Conservation (phyloP, 2,797 vertebrate species). For the Neopelma chrysocephalum region DNA sequence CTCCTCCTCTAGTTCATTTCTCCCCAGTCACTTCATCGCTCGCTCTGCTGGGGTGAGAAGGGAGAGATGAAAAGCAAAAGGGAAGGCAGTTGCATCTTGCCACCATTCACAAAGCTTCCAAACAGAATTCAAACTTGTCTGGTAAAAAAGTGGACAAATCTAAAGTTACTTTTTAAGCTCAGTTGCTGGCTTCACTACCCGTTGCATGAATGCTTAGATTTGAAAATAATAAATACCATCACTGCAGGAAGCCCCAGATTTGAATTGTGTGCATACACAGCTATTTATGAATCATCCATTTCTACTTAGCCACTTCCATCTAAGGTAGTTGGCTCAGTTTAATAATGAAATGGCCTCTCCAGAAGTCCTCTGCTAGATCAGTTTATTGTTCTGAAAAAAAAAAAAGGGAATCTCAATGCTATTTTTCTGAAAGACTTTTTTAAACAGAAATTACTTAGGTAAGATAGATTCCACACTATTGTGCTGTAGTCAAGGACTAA, state of each 20-base stretch:
- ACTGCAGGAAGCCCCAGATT: background rate
- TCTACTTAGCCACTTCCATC: slow-evolving; percentile 16
- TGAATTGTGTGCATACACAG: background rate
- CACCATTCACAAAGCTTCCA: background rate
- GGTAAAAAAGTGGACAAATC: background rate
- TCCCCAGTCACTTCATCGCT: background rate
- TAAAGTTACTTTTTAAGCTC: background rate
- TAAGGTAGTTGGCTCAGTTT: slow-evolving; percentile 22
- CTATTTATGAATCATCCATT: slow-evolving; percentile 31
- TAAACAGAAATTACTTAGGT: background rate
- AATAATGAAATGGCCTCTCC: background rate
- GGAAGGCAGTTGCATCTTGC: background rate
- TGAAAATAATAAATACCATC: slow-evolving; percentile 28
- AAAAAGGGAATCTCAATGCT: background rate
- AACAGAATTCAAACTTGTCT: background rate
- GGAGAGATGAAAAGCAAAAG: background rate
- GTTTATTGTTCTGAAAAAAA: background rate
- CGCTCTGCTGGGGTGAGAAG: background rate
- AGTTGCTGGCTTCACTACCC: background rate
- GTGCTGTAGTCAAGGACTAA: background rate
- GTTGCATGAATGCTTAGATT: slow-evolving; percentile 3
- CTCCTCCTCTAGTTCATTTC: background rate
- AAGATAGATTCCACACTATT: background rate
- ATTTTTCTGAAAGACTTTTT: background rate
- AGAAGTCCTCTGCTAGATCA: background rate